Base-by-base conservation (phyloP, 1,140 invertebrate species). In the Aphis craccivora region DNA sequence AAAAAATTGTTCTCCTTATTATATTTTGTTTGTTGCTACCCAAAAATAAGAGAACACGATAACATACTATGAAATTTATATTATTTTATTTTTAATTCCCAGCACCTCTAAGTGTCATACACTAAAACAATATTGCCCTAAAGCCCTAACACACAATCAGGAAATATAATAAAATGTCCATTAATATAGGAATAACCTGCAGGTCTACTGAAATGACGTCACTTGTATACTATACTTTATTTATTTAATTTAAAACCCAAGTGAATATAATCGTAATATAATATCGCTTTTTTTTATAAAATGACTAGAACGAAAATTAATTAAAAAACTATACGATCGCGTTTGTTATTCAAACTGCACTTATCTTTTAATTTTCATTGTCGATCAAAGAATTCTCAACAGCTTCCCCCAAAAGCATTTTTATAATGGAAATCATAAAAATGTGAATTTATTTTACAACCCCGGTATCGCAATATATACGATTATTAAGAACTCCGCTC, bases 371-470 rank as follows among this genome's bases (percentile, higher is more conserved):
- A 87, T 87, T 48, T 87, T 87, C 43, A 48, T 35, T 48, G 43
- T 45, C 84, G 84, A 43, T 48, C 43, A 87, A 20, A 48, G 43
- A 2, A 84, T 84, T 84, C 43, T 35, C 45, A 35, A 87, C 45
- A 35, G 86, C 30, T 87, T 48, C 43, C 30, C 5, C 5, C 43
- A 3, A 87, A 87, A 48, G 45, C 43, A 22, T 87, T 87, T 48
- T 87, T 45, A 51, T 87, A 51, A 87, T 87, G 45, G 86, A 87
- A 87, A 87, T 87, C 86, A 9, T 87, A 87, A 87, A 87, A 87
- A 87, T 8, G 5, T 18, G 86, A 51, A 30, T 51, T 87, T 87
- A 87, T 87, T 87, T 51, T 87, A 35, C 45, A n/a, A 35, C 45
- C 14, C 25, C 84, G 11, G 25, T 43, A 30, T 30, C 37, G 40